These are phyloP conservation scores for Mamestra brassicae DNA, from an alignment of 2,888 invertebrate genomes.

Conservation along the genomic window DNA sequence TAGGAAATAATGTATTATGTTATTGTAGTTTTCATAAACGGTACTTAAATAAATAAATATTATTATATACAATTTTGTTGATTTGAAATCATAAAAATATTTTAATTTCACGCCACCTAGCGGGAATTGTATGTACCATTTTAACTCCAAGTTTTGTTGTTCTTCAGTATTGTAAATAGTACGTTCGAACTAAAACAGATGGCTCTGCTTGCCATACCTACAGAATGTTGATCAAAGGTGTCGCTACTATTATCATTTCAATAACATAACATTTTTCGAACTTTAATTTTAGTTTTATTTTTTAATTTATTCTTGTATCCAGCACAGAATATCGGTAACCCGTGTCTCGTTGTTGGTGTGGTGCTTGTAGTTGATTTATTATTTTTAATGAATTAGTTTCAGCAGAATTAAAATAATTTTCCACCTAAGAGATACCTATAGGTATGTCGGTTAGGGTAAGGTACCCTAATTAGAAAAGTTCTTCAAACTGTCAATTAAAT, in stretches of 20 bases:
- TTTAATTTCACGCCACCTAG: slow-evolving; percentile 17
- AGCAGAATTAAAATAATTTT: not conserved
- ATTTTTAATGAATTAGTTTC: not conserved
- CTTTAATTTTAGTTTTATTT: not conserved
- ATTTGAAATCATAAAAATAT: not conserved
- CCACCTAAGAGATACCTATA: too few species aligned
- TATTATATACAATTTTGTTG: not conserved
- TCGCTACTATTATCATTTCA: not conserved
- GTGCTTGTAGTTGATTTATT: not conserved
- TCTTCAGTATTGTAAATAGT: not conserved
- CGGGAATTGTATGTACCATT: not conserved
- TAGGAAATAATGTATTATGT: not conserved
- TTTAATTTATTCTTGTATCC: not conserved
- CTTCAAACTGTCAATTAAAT: too few species aligned
- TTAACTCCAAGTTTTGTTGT: not conserved
- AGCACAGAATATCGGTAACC: not conserved
- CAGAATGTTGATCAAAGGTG: not conserved
- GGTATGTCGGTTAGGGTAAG: too few species aligned
- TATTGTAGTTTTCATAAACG: not conserved
- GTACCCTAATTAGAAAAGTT: too few species aligned
- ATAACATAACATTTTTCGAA: not conserved
- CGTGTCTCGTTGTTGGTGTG: not conserved
- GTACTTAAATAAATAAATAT: slow-evolving; percentile 36
- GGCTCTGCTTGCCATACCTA: not conserved
- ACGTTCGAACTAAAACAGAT: not conserved